phyloP scores from a whole-genome alignment of 2,888 invertebrate species.

The Liopterus haemorrhoidalis region DNA sequence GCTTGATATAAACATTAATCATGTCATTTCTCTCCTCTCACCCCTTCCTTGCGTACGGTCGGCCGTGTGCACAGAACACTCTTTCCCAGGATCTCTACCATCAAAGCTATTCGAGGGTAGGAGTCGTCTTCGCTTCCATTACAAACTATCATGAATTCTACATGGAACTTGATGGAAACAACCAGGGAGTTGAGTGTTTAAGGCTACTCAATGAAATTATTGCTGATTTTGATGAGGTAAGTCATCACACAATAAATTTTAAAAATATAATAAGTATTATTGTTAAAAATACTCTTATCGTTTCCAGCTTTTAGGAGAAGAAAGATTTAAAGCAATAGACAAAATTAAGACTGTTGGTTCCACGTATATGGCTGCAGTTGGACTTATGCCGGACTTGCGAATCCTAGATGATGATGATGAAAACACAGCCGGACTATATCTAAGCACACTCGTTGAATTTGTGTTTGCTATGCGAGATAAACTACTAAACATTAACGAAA shows the following conservation, averaged over 20 bases:
- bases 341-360: conserved; percentile 92
- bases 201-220: conserved; percentile 86
- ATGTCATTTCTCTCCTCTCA: conserved; percentile 12
- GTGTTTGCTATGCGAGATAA: conserved; percentile 84
- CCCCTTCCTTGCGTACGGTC: conserved; percentile 4
- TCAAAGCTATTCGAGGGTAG: conserved; percentile 85
- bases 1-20: conserved; percentile 30
- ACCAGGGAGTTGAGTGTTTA: conserved; percentile 85
- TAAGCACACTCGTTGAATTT: conserved; percentile 82
- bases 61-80: conserved; percentile 48
- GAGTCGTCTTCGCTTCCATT: conserved; percentile 87
- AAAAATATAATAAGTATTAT: background rate
- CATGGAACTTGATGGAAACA: conserved; percentile 85
- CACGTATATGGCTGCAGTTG: conserved; percentile 90
- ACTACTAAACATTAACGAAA: conserved; percentile 81
- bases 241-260: conserved; percentile 19
- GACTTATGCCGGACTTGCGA: conserved; percentile 75
- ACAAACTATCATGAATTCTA: conserved; percentile 94
- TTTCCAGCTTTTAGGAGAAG: conserved; percentile 70
- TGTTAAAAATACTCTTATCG: conserved; percentile 11
- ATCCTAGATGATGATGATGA: conserved; percentile 66
- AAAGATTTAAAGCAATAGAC: conserved; percentile 79
- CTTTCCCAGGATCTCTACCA: conserved; percentile 81
- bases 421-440: conserved; percentile 57
- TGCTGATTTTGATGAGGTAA: conserved; percentile 86